Evolutionary conservation across 2,113 vertebrate genomes (phyloP), one percentile per base, ranked within the genome.

Genomic region (Tamias sibiricus): DNA sequence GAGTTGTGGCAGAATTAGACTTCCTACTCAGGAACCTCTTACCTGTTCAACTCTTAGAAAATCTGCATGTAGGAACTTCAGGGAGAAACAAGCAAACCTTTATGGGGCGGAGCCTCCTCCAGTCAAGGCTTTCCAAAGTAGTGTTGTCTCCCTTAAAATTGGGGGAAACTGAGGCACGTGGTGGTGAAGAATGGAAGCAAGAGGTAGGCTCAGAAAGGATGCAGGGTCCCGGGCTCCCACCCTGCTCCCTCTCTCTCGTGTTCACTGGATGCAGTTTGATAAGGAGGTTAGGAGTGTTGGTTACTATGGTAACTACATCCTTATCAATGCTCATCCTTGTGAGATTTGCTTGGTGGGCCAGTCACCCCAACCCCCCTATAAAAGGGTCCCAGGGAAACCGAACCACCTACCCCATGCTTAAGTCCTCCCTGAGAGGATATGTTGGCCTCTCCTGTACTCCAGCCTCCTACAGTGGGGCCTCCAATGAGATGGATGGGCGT

Each of bases 241-340:
- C 28, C 37, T 28, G 69, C 2, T 42, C 59, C 42, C 19, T 59
- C 40, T 62, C 42, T 72, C 28, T 90, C 8, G 26, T 14, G 47
- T 66, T 92, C 93, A 44, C 30, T 30, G 90, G 86, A 85, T 49
- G n/a, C 22, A 32, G 13, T 54, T 57, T 72, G 42, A 57, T 42
- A 64, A 57, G 52, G 19, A 86, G 32, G 84, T n/a, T 54, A 91
- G 57, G 68, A 81, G 62, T 68, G 82, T 44, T 26, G 47, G 87
- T 95, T 96, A 77, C 94, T 71, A 88, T 71, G 22, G 95, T 68
- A 90, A 97, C 96, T 71, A 75, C 77, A 71, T 82, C 69, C 19
- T 35, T 94, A 47, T 71, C 19, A 3, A 64, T 71, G 74, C 90
- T 84, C 54, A 59, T 64, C 64, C 17, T 1, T 20, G 1, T 20